Base-by-base conservation (phyloP, 1,140 invertebrate species). In the Nephila pilipes region DNA sequence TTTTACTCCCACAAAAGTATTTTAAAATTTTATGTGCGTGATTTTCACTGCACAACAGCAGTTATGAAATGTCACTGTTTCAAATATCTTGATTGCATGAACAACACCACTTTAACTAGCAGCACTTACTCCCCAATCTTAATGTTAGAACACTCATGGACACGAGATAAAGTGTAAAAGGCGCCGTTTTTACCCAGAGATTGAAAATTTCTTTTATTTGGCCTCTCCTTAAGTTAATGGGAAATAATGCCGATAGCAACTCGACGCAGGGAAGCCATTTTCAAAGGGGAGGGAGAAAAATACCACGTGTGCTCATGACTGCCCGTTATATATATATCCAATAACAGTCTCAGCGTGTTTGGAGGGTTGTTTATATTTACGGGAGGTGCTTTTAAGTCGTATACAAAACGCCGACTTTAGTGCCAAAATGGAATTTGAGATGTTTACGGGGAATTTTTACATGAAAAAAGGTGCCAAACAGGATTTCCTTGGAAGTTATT, bases 121-220 rank as follows among this genome's bases (percentile, higher is more conserved):
- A 85, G 16, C 18, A 20, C 22, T 22, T 8, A n/a, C 18, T n/a
- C 20, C 58, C 18, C 58, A 22, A 58, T 87, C 91, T 93, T 87
- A 93, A 93, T 93, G 85, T 38, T 65, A 20, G 36, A 87, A 93
- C 91, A 93, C 91, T 87, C 83, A 57, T 87, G 91, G 87, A 93
- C 91, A 93, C 32, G 83, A 93, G 91, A 93, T 93, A 93, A 93
- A 93, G 91, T 93, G 91, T 93, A 87, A 87, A 93, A 93, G 81
- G 16, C 46, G n/a, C 69, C 63, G 60, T 93, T 93, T 93, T 93
- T 93, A 85, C 65, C 57, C 32, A 87, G 54, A 93, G 91, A 93
- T 93, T 93, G 91, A 93, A 93, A 85, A 87, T 93, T 87, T 93
- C 85, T 87, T 87, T 93, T 93, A 87, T 87, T 93, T 87, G 91